Evolutionary conservation across 2,113 vertebrate genomes (phyloP), one percentile per base, ranked within the genome.

Genomic region (Anarhynchus alexandrinus): DNA sequence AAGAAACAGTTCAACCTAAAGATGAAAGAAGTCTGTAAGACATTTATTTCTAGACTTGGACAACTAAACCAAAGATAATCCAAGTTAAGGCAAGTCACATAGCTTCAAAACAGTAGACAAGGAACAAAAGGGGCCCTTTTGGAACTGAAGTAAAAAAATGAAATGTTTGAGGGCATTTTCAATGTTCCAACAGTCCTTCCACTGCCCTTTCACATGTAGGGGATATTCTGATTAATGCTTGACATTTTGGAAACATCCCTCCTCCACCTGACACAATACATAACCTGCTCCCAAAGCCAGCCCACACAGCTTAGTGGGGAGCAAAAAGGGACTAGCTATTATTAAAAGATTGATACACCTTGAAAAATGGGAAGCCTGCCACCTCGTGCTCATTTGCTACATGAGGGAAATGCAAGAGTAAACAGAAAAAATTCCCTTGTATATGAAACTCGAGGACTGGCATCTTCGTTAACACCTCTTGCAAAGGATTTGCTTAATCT

Each of bases 1-100:
- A 90, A 99, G 97, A 95, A 96, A 97, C 85, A 99, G 94, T 86
- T 99, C 98, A 88, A 98, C 97, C 98, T 99, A 30, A 59, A 92
- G 94, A 89, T 12, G 58, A 96, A 51, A 94, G 76, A 93, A 94
- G 36, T 65, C 52, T 65, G 38, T 94, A 57, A 96, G 79, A 52
- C 21, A 55, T 77, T 62, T 93, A 51, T 58, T 95, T 84, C 29
- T 70, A 76, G 58, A 38, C 32, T 57, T 52, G 2, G 2, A 86
- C 92, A 92, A 49, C 18, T 65, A 77, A 90, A 55, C 43, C 5
- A 2, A 88, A 71, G n/a, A 43, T 17, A 84, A 47, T 32, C 18
- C 34, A 71, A 74, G 13, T 47, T 54, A 71, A 52, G 11, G 19
- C 23, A 78, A 88, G 49, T 59, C 6, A 78, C 14, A 45, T 76